Conservation (phyloP, 2,888 invertebrate genomes). For the Tenthredo distinguenda region DNA sequence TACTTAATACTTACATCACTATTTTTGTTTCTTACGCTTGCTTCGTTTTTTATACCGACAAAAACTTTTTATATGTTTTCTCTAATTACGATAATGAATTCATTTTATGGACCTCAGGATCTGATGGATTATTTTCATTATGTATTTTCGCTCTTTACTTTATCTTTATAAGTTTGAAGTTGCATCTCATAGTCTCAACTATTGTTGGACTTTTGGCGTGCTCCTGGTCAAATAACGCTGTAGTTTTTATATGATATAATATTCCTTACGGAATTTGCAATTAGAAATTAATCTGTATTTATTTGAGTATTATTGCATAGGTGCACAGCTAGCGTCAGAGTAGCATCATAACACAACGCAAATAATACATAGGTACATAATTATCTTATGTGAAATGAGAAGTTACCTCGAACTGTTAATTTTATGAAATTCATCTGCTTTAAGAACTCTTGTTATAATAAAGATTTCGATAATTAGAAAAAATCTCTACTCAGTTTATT, state of each 20-base stretch:
- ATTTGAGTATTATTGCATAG: conserved; percentile 37
- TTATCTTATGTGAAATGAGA: conserved; percentile 4
- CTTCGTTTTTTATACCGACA: neutral
- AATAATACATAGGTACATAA: neutral
- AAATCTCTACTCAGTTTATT: conserved; percentile 23
- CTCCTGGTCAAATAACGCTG: conserved; percentile 19
- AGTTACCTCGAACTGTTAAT: conserved; percentile 20
- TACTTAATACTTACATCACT: conserved; percentile 1
- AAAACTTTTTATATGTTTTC: neutral
- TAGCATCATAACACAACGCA: conserved; percentile 9
- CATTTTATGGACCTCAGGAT: neutral
- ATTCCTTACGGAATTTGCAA: neutral
- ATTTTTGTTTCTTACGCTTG: neutral
- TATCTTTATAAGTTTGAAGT: conserved; percentile 8
- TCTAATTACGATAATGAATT: neutral
- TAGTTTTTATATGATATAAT: conserved; percentile 27
- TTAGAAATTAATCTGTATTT: conserved; percentile 37
- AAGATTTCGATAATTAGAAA: conserved; percentile 19
- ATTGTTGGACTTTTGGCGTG: conserved; percentile 7
- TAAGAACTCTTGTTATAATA: conserved; percentile 1
- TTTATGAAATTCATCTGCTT: neutral
- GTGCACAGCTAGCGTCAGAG: neutral
- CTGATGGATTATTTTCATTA: neutral
- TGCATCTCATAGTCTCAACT: conserved; percentile 25
- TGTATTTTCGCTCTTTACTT: neutral